Evolutionary conservation across 2,797 vertebrate genomes (phyloP), one percentile per base, ranked within the genome.

Genomic region (Clarias laeviceps): DNA sequence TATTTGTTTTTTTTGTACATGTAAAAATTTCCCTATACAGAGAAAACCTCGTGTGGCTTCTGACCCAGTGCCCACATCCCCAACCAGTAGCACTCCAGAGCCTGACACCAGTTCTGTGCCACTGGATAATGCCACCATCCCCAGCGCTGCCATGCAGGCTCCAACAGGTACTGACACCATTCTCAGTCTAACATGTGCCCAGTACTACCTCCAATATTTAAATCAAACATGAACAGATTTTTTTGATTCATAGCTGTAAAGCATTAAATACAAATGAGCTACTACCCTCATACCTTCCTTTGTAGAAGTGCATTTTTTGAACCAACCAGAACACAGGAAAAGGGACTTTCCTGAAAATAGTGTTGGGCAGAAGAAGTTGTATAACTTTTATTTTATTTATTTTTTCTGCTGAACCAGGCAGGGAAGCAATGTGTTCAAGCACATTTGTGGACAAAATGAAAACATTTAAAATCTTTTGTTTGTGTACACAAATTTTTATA

Each of bases 31-130:
- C 40, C 64, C 17, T 62, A 40, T 76, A 86, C 95, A 99, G 98
- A 97, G 98, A 92, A 99, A 98, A 95, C 96, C 97, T 74, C 95
- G 97, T 78, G 95, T 96, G 93, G 94, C 96, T 88, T 95, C 97
- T 93, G 97, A 97, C 94, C 96, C 96, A 89, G 95, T 96, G 90
- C 97, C 98, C 92, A 97, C 96, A 29, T 99, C 98, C 91, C 98
- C 98, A 90, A 99, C 97, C 94, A 98, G 96, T 93, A 99, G 97
- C 95, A 99, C 97, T 82, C 98, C 98, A 87, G 98, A 99, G 89
- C 98, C 98, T 54, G 98, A 99, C 93, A 99, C 97, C 93, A 99
- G 98, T 95, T 98, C 97, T 89, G 97, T 99, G 85, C 97, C 98
- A 79, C 95, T 97, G 93, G 98, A 98, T 90, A 97, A 98, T 65